Percentiles rank a stretch among this genome's conserved stretches.
Conservation (phyloP, 1,140 invertebrate species). For the Nephila pilipes region DNA sequence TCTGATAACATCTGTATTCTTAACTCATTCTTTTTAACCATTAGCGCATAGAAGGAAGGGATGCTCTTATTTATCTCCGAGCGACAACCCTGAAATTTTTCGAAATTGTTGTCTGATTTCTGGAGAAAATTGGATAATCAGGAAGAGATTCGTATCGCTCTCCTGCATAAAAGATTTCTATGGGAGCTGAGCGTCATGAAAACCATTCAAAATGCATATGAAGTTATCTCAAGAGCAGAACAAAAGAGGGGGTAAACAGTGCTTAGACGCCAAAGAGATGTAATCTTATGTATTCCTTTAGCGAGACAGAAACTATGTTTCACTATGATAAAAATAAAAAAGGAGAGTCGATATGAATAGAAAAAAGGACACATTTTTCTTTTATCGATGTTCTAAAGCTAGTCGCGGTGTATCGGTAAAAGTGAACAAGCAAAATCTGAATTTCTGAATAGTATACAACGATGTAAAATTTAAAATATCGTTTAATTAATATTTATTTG, state of each 20-base stretch:
- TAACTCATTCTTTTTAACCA: background rate
- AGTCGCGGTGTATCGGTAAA: no score
- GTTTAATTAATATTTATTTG: no score
- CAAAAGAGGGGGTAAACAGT: background rate
- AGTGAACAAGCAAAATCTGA: no score
- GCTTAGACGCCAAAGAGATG: background rate
- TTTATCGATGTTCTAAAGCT: no score
- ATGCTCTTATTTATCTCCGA: background rate
- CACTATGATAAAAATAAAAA: no score
- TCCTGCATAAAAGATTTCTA: background rate
- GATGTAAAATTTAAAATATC: no score
- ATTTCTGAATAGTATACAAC: no score
- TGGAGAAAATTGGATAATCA: background rate
- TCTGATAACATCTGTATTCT: conserved; percentile 27
- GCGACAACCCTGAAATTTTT: background rate
- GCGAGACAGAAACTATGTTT: background rate
- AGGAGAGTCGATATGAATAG: no score
- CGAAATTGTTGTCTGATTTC: conserved; percentile 12
- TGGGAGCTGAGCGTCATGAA: background rate
- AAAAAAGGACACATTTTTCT: no score
- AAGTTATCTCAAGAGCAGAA: background rate
- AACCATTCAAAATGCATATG: background rate
- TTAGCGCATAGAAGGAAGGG: background rate
- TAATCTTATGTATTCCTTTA: background rate
- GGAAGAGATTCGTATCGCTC: conserved; percentile 1